These are phyloP conservation scores for Craniophora ligustri DNA, from an alignment of 2,888 invertebrate genomes.

Conservation along the genomic window DNA sequence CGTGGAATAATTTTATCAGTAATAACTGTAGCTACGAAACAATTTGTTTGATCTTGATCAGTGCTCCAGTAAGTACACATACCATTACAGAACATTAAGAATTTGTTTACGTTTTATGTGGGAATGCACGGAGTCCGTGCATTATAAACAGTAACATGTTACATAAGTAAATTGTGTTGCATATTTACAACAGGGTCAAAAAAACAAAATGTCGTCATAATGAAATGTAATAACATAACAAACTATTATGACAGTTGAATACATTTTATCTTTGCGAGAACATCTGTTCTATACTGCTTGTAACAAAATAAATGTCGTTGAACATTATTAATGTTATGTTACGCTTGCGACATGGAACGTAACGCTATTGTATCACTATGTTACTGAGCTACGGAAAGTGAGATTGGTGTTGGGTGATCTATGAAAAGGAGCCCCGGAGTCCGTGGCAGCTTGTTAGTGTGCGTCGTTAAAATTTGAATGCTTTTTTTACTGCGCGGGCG, in stretches of 20 bases:
- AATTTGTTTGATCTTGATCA: constrained; percentile 42
- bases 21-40: constrained; percentile 41
- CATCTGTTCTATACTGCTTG: constrained; percentile 74
- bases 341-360: constrained; percentile 69
- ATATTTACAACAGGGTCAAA: constrained; percentile 20
- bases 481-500: constrained; percentile 72
- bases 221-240: constrained; percentile 64
- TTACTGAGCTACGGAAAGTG: constrained; percentile 78
- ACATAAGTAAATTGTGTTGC: constrained; percentile 27
- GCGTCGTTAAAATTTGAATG: constrained; percentile 79
- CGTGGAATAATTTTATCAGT: constrained; percentile 39
- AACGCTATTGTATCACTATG: constrained; percentile 71
- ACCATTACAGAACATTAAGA: constrained; percentile 16
- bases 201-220: constrained; percentile 61
- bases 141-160: constrained; percentile 23
- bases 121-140: constrained; percentile 17
- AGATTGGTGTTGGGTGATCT: constrained; percentile 71
- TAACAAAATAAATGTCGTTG: constrained; percentile 76
- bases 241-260: constrained; percentile 70
- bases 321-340: constrained; percentile 71
- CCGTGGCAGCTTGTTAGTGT: constrained; percentile 63
- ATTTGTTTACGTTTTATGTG: constrained; percentile 28
- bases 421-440: constrained; percentile 60
- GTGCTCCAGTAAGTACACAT: constrained; percentile 20
- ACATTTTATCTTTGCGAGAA: constrained; percentile 73